A percentile compares a stretch with the other conserved stretches of the same genome.
These are phyloP conservation scores for Epinotia ramella DNA, from an alignment of 2,888 invertebrate species.

Conservation along the genomic window DNA sequence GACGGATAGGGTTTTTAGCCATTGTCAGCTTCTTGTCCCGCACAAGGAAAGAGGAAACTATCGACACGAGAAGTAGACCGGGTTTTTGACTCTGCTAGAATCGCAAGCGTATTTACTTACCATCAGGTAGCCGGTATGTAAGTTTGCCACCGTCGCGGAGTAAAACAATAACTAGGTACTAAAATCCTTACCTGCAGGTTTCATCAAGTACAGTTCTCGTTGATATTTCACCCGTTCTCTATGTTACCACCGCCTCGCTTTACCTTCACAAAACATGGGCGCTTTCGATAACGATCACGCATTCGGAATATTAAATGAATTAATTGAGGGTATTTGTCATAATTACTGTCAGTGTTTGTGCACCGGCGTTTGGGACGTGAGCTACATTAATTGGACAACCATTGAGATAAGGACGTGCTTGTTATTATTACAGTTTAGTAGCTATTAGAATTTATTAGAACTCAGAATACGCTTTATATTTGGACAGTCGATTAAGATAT, in stretches of 20 bases:
- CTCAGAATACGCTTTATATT: neutral
- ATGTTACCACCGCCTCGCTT: neutral
- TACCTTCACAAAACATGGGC: constrained; percentile 12
- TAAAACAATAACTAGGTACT: no score
- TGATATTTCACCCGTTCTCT: constrained; percentile 12
- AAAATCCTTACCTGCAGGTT: neutral
- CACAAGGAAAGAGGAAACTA: no score
- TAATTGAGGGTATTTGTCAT: constrained; percentile 45
- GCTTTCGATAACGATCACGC: constrained; percentile 40
- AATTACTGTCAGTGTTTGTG: constrained; percentile 37
- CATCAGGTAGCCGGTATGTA: no score
- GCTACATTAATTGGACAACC: constrained; percentile 37
- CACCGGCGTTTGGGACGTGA: constrained; percentile 30
- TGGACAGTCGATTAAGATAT: neutral
- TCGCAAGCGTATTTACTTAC: no score
- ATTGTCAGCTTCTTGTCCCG: no score
- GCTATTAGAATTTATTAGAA: constrained; percentile 24
- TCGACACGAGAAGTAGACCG: no score
- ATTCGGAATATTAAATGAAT: constrained; percentile 43
- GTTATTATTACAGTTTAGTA: constrained; percentile 52
- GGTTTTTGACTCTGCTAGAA: no score
- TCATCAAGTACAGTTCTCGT: neutral
- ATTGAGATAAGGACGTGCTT: constrained; percentile 51
- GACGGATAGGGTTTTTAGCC: no score
- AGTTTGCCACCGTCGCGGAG: no score